Conservation (phyloP, 2,113 vertebrate species). For the Phyllostomus hastatus region DNA sequence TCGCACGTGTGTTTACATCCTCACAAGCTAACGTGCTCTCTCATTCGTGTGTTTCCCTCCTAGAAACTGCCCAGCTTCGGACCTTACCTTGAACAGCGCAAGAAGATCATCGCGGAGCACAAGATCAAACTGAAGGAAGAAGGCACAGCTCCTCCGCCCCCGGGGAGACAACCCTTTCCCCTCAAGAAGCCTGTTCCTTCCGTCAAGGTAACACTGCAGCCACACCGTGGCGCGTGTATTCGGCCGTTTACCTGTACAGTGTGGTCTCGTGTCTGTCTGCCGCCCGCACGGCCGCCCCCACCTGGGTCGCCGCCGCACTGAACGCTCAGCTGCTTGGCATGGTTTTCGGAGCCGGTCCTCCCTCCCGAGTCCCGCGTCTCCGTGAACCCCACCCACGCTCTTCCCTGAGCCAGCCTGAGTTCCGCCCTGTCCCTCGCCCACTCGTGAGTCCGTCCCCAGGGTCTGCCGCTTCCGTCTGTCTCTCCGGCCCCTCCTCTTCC, state of each 20-base stretch:
- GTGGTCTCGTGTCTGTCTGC: background rate
- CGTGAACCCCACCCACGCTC: background rate
- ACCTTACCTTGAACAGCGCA: constrained; percentile 88
- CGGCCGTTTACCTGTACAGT: background rate
- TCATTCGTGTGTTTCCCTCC: constrained; percentile 54
- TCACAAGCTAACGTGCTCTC: background rate
- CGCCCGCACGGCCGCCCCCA: background rate
- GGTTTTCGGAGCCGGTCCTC: background rate
- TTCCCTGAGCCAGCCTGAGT: background rate
- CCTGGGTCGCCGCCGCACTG: background rate
- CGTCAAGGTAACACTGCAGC: constrained; percentile 85
- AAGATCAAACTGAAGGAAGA: constrained; percentile 81
- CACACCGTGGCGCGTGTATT: background rate
- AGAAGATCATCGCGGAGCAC: constrained; percentile 84
- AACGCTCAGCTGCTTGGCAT: background rate
- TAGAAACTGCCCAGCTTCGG: constrained; percentile 93
- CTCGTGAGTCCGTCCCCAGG: background rate
- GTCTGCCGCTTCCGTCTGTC: no score
- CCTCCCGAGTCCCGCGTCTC: background rate
- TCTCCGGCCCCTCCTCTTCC: background rate
- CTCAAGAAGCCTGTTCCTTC: constrained; percentile 85
- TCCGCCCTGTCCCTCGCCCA: no score
- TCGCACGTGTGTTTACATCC: background rate
- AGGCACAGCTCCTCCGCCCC: constrained; percentile 15
- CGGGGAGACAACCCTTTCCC: constrained; percentile 61